Percentiles rank a stretch among this genome's conserved stretches.
Evolutionary conservation across 2,888 invertebrate species (phyloP).

Genomic region (Meiosimyza platycephala): DNA sequence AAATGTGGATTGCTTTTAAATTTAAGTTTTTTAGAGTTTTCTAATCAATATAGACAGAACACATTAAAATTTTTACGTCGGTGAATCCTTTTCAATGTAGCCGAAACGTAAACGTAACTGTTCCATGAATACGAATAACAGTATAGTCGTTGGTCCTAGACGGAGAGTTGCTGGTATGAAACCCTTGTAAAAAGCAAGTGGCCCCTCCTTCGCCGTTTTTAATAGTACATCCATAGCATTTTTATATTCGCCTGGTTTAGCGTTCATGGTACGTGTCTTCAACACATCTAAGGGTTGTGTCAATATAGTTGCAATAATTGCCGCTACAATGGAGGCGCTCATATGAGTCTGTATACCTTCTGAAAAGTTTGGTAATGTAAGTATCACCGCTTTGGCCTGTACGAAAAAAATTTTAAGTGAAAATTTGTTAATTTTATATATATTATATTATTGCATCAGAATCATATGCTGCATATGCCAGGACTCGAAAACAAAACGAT

Average conservation of each 20-base stretch:
- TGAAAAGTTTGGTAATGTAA: constrained; percentile 76
- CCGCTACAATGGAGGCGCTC: constrained; percentile 84
- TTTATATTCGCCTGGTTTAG: constrained; percentile 87
- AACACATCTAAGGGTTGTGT: constrained; percentile 97
- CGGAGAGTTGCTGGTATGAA: constrained; percentile 94
- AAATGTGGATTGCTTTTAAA: too few relatives aligned
- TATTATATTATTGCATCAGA: constrained; percentile 68
- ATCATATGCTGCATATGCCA: too few relatives aligned
- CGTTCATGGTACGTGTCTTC: constrained; percentile 98
- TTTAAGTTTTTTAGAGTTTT: too few relatives aligned
- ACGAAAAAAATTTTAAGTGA: background rate
- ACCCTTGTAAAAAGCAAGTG: constrained; percentile 93
- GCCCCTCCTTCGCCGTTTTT: constrained; percentile 88
- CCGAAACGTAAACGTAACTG: constrained; percentile 87
- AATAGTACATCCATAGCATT: constrained; percentile 77
- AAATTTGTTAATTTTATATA: constrained; percentile 50
- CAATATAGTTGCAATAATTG: constrained; percentile 69
- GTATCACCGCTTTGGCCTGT: constrained; percentile 76
- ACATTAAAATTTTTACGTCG: too few relatives aligned
- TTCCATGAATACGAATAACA: constrained; percentile 95
- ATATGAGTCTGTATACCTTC: constrained; percentile 90
- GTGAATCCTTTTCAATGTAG: constrained; percentile 37
- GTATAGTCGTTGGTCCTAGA: constrained; percentile 94
- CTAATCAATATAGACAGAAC: too few relatives aligned
- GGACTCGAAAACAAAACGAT: too few relatives aligned